Evolutionary conservation across 2,797 vertebrate species (phyloP).

Genomic region (Australoheros facetus): DNA sequence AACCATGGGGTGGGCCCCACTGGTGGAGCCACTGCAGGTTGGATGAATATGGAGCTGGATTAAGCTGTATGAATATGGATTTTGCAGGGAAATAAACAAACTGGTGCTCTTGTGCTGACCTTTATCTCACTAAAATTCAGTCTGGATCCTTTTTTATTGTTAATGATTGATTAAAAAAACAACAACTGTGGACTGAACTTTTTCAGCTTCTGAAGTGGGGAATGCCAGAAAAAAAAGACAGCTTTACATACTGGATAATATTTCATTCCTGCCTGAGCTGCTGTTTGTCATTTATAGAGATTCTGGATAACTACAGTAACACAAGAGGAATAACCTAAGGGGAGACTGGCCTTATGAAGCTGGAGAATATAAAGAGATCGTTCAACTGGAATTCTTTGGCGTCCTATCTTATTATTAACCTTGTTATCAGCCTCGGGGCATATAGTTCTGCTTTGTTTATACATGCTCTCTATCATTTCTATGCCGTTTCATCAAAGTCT

Average conservation of each 20-base stretch:
- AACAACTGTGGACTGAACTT: background rate
- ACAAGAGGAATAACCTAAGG: constrained; percentile 25
- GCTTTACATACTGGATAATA: constrained; percentile 24
- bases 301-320: constrained; percentile 1
- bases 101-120: background rate
- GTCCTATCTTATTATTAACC: constrained; percentile 50
- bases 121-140: background rate
- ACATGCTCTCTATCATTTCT: constrained; percentile 27
- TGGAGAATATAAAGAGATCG: constrained; percentile 25
- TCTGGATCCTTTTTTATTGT: background rate
- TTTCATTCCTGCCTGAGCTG: constrained; percentile 27
- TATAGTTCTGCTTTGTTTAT: constrained; percentile 36
- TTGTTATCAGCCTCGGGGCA: constrained; percentile 46
- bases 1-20: background rate
- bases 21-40: background rate
- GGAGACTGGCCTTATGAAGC: constrained; percentile 19
- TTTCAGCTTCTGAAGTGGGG: background rate
- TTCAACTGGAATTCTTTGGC: constrained; percentile 19
- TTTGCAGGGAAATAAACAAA: background rate
- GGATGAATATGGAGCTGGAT: background rate
- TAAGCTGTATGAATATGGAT: background rate
- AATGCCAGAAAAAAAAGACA: background rate
- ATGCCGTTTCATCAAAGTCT: constrained; percentile 41
- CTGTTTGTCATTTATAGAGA: constrained; percentile 26
- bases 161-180: background rate